Percentiles rank a stretch among this genome's conserved stretches.
phyloP scores from a whole-genome alignment of 2,113 vertebrate genomes.

The Antechinus stuartii region DNA sequence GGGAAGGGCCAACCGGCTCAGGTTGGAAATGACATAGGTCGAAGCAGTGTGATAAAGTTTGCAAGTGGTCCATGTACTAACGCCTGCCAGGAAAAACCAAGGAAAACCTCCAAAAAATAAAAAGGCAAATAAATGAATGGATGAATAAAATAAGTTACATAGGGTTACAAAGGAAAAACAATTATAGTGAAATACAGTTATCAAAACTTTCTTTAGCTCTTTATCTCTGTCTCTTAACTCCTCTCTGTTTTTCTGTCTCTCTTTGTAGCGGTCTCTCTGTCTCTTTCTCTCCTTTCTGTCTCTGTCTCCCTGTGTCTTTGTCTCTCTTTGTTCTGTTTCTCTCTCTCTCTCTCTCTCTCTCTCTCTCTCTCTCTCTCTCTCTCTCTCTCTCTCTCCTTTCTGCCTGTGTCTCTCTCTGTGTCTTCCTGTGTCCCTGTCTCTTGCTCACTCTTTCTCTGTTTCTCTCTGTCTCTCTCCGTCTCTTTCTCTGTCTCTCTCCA shows the following conservation, averaged over 20 bases:
- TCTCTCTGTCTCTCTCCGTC: neutral
- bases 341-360: neutral
- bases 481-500: no score
- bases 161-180: neutral
- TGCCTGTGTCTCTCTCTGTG: neutral
- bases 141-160: neutral
- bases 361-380: neutral
- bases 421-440: neutral
- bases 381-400: neutral
- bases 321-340: no score
- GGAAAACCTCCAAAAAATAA: neutral
- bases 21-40: neutral
- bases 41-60: neutral
- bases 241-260: no score
- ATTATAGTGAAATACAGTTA: neutral
- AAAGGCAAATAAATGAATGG: neutral
- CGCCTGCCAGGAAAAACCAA: neutral
- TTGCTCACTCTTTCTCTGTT: no score
- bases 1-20: neutral
- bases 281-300: neutral
- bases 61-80: neutral
- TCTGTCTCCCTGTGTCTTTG: no score
- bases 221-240: no score
- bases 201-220: neutral
- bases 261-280: neutral